These are phyloP conservation scores for Drosophila sp. DNA, from an alignment of 1,140 invertebrate genomes.

Conservation along the genomic window DNA sequence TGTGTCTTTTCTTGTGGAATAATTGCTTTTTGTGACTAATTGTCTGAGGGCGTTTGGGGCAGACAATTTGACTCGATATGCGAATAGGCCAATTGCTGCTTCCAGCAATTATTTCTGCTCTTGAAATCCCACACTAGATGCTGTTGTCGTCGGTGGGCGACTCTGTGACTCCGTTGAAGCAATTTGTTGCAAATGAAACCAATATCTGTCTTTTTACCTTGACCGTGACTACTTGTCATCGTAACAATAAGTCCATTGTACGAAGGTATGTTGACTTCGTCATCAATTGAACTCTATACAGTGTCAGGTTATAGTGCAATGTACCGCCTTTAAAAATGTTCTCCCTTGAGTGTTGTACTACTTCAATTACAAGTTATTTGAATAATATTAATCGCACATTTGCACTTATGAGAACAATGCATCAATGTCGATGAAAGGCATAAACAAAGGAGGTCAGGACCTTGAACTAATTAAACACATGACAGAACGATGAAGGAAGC, in stretches of 20 bases:
- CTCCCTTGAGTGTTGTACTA: not conserved
- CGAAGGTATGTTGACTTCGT: constrained; percentile 6
- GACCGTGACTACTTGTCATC: constrained; percentile 35
- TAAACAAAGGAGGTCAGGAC: constrained; percentile 6
- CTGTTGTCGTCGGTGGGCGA: constrained; percentile 2
- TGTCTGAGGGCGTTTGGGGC: constrained; percentile 22
- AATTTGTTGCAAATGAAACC: constrained; percentile 10
- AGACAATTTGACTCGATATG: constrained; percentile 2
- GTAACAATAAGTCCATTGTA: constrained; percentile 1
- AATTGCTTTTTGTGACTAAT: constrained; percentile 9
- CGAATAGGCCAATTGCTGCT: constrained; percentile 12
- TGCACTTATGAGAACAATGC: constrained; percentile 1
- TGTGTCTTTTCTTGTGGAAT: constrained; percentile 4
- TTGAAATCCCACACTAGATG: constrained; percentile 26
- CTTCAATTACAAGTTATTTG: not conserved
- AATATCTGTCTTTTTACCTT: constrained; percentile 27
- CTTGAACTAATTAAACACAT: constrained; percentile 13
- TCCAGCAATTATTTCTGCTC: constrained; percentile 4
- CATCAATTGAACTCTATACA: constrained; percentile 8
- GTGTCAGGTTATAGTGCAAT: constrained; percentile 12
- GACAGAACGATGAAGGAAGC: too few species aligned
- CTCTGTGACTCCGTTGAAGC: not conserved
- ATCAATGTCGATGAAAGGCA: not conserved
- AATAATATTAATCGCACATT: not conserved
- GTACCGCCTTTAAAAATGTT: not conserved